Percentiles rank a stretch among this genome's conserved stretches.
Evolutionary conservation across 1,140 invertebrate species (phyloP).

Genomic region (Theocolax elegans): DNA sequence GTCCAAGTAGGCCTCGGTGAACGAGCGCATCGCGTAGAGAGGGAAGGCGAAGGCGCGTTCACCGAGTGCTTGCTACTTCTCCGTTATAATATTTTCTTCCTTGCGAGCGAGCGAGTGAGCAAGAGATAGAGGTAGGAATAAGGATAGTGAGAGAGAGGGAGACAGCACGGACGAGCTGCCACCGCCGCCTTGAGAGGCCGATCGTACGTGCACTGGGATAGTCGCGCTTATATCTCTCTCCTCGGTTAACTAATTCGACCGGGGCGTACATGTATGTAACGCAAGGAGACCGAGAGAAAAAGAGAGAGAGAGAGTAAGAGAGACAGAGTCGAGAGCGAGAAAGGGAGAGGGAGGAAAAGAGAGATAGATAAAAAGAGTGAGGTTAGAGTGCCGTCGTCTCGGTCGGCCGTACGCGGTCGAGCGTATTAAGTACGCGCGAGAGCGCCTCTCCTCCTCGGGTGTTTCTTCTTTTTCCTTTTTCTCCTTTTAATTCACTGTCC

Average conservation of each 20-base stretch:
- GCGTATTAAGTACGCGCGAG: too few species aligned
- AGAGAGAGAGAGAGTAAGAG: not conserved
- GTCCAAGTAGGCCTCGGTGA: too few species aligned
- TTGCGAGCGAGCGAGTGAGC: not conserved
- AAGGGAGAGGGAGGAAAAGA: too few species aligned
- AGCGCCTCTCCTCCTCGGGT: too few species aligned
- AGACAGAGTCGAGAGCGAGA: not conserved
- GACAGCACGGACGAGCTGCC: conserved; percentile 10
- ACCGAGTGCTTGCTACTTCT: conserved; percentile 29
- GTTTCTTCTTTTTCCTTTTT: too few species aligned
- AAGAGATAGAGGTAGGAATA: not conserved
- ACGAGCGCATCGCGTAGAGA: too few species aligned
- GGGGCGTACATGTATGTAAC: not conserved
- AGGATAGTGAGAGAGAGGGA: conserved; percentile 4
- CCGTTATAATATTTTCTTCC: conserved; percentile 39
- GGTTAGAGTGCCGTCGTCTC: too few species aligned
- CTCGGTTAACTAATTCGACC: not conserved
- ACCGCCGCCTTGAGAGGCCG: not conserved
- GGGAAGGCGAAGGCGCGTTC: conserved; percentile 10
- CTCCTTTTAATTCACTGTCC: too few species aligned
- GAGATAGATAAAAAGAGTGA: too few species aligned
- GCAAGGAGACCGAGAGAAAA: not conserved
- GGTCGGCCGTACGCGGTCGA: too few species aligned
- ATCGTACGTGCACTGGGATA: not conserved
- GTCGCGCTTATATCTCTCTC: too few species aligned